Conservation (phyloP, 2,113 vertebrate genomes). For the Trogon surrucura region DNA sequence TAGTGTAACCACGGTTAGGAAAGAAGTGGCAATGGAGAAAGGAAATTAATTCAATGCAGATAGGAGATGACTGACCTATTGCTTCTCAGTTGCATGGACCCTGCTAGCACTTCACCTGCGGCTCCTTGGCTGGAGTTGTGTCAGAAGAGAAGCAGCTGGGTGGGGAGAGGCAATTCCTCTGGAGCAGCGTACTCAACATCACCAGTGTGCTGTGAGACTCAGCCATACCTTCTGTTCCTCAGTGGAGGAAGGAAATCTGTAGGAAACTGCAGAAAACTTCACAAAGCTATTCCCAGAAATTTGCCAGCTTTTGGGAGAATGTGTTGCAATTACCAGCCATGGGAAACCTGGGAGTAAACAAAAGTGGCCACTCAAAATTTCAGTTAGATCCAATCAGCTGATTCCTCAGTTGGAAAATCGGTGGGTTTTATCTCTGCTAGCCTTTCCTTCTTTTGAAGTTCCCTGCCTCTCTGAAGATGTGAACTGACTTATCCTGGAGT, state of each 20-base stretch:
- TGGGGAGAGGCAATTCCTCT: background rate
- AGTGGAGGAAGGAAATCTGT: background rate
- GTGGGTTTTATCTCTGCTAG: background rate
- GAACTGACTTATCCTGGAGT: background rate
- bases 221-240: background rate
- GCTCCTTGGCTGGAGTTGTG: background rate
- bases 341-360: background rate
- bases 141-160: background rate
- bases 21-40: background rate
- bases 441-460: background rate
- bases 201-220: fast-evolving
- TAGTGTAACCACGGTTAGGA: background rate
- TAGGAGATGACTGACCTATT: background rate
- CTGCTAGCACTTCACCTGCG: background rate
- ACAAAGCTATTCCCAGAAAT: background rate
- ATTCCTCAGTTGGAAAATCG: background rate
- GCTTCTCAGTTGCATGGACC: background rate
- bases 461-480: background rate
- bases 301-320: background rate
- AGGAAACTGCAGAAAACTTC: background rate
- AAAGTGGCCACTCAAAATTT: background rate
- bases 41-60: background rate
- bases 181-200: background rate
- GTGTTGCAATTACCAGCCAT: background rate
- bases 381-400: background rate